Evolutionary conservation across 2,797 vertebrate species (phyloP).

Genomic region (Mustela erminea): DNA sequence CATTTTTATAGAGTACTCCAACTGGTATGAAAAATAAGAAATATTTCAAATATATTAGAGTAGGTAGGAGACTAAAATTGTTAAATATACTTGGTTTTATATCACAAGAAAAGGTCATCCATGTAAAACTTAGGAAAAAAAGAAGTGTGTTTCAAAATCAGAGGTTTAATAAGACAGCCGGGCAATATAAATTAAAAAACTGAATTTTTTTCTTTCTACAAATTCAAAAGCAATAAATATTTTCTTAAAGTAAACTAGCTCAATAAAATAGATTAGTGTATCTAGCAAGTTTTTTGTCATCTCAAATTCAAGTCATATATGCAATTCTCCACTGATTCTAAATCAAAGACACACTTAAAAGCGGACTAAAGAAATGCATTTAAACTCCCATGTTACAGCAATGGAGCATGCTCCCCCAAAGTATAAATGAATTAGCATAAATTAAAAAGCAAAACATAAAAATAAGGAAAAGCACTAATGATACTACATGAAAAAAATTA

Average conservation of each 20-base stretch:
- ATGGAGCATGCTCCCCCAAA: slow-evolving; percentile 80
- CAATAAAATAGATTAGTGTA: background rate
- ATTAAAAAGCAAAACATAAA: slow-evolving; percentile 66
- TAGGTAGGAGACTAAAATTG: background rate
- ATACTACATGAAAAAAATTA: slow-evolving; percentile 47
- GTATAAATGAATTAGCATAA: slow-evolving; percentile 70
- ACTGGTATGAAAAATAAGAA: slow-evolving; percentile 19
- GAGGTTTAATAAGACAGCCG: slow-evolving; percentile 41
- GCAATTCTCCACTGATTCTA: slow-evolving; percentile 16
- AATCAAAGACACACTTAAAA: slow-evolving; percentile 69
- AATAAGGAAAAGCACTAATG: slow-evolving; percentile 67
- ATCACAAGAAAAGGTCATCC: slow-evolving; percentile 35
- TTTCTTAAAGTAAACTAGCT: slow-evolving; percentile 47
- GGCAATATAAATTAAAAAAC: slow-evolving; percentile 38
- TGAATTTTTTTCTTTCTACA: background rate
- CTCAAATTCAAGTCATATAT: slow-evolving; percentile 55
- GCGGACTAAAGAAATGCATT: slow-evolving; percentile 8
- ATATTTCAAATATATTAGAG: slow-evolving; percentile 2
- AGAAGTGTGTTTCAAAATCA: slow-evolving; percentile 10
- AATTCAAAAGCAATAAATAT: slow-evolving; percentile 43
- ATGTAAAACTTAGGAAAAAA: slow-evolving; percentile 18
- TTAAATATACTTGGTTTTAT: slow-evolving; percentile 44
- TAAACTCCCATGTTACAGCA: slow-evolving; percentile 64
- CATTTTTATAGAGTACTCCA: slow-evolving; percentile 42
- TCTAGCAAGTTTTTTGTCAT: background rate